Base-by-base conservation (phyloP, 2,888 invertebrate genomes). In the Carpatolechia fugitivella region DNA sequence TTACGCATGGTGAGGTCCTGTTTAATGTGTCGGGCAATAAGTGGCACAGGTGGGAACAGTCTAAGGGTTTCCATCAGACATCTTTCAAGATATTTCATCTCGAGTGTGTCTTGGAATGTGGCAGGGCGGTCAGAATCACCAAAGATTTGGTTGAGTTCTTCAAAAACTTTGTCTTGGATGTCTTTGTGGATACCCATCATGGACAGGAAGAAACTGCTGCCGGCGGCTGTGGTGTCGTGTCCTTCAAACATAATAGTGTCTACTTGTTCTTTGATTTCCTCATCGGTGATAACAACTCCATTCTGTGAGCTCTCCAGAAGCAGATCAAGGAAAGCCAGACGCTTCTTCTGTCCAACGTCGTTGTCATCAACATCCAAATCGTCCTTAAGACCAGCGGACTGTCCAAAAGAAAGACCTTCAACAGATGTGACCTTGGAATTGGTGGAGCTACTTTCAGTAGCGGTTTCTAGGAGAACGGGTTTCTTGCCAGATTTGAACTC, bases 241-340 rank as follows among this genome's bases (percentile, higher is more conserved):
- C 95, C 95, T 93, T 97, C 95, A 76, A 96, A 95, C 96, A 96
- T 96, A 65, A 96, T 96, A 0, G 95, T 96, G 74, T 95, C 94
- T 0, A 96, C 95, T 91, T 96, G 95, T 74, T 96, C 95, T 67
- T 94, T 94, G 64, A 96, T 95, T 83, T 96, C 96, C 60, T 93
- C 92, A 59, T 96, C 95, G 24, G 93, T 92, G 54, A 96, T 92
- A 40, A 91, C 92, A 54, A 91, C 93, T 7, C 94, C 94, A 57
- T 94, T 94, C 61, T 94, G 93, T 56, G 95, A 92, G 65, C 95
- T 93, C 76, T 96, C 95, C 51, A 98, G 90, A 67, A 98, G 91
- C 61, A 97, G 90, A 82, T 98, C 98, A 65, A 98, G 92, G 85
- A 98, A 97, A 49, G 98, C 97, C 52, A 96, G 89, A 66, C 96